Evolutionary conservation across 2,888 invertebrate genomes (phyloP), one percentile per base, ranked within the genome.

Genomic region (Cantharis rustica): DNA sequence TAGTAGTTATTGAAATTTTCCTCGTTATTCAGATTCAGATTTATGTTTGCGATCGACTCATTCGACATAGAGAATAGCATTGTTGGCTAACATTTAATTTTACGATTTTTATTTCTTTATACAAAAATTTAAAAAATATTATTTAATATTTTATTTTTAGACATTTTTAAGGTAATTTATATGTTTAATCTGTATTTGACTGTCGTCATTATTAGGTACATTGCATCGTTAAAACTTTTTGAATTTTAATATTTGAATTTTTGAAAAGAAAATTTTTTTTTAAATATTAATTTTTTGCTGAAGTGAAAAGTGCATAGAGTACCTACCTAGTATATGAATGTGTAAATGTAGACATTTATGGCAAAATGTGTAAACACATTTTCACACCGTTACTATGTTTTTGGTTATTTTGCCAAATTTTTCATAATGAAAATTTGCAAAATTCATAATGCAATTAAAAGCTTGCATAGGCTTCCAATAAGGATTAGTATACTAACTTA

Each of bases 1-100:
- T 83, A 82, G 82, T 81, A 82, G 84, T 84, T 84, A 84, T 85
- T 84, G 84, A 84, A 84, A 85, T 85, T 83, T 84, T 84, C 83
- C 81, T 81, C 83, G 83, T 83, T 84, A 81, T 84, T 81, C 82
- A 83, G 83, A 83, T 82, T 77, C 81, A 84, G 83, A 84, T 85
- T 84, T 85, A 84, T 85, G 84, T 82, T 83, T 77, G 75, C 70
- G 73, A 72, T 61, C 79, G 79, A 75, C 77, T 75, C 74, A 77
- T 72, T 76, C 73, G 76, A 73, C 71, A 73, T 76, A 61, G 26
- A 76, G 73, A 76, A 73, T 76, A 73, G 63, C 64, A 77, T 77
- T 77, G 77, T 77, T 75, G 71, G 16, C 74, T 70, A 71, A 74
- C 71, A 71, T 77, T 75, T 73, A 75, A 73, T 78, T 75, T 69